A percentile compares a stretch with the other conserved stretches of the same genome.
These are phyloP conservation scores for Ennomos fuscantarius DNA, from an alignment of 2,888 invertebrate genomes.

Conservation along the genomic window DNA sequence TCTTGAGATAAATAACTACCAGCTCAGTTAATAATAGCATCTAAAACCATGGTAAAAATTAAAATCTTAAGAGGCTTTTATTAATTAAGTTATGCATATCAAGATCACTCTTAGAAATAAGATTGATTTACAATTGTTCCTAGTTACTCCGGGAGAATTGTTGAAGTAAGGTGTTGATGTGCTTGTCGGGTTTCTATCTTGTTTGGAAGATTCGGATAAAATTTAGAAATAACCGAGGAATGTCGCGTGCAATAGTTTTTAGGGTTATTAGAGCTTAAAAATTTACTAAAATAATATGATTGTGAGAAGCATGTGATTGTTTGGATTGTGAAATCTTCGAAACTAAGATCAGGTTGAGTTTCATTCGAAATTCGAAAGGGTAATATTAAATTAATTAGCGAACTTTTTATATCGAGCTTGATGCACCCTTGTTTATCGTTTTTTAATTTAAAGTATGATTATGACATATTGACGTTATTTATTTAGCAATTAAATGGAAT, in stretches of 20 bases:
- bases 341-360: conserved; percentile 9
- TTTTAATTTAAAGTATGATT: conserved; percentile 16
- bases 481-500: conserved; percentile 26
- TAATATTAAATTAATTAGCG: conserved; percentile 16
- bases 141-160: no score
- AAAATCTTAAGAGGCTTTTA: no score
- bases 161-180: neutral
- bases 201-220: neutral
- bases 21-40: no score
- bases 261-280: conserved; percentile 27
- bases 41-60: no score
- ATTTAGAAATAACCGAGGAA: neutral
- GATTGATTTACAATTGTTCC: no score
- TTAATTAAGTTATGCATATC: no score
- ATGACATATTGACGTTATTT: conserved; percentile 34
- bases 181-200: conserved; percentile 1
- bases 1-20: no score
- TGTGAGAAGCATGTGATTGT: conserved; percentile 7
- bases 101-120: no score
- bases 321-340: conserved; percentile 20
- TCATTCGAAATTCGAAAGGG: conserved; percentile 18
- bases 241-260: conserved; percentile 16
- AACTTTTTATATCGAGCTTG: conserved; percentile 14
- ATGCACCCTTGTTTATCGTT: conserved; percentile 18
- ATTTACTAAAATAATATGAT: conserved; percentile 18